Conservation (phyloP, 2,113 vertebrate genomes). For the Catagonus wagneri region DNA sequence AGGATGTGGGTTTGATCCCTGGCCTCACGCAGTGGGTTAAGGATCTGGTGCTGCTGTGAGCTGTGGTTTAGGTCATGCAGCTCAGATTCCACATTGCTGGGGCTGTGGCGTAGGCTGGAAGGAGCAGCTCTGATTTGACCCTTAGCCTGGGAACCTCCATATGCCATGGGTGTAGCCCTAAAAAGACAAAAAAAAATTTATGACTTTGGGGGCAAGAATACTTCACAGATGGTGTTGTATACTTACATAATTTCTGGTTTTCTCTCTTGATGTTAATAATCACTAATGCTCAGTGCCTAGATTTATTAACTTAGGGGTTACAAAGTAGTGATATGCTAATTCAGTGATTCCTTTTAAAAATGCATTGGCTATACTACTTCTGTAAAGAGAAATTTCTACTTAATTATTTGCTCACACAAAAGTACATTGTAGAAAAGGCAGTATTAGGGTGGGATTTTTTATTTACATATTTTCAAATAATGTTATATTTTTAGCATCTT, state of each 20-base stretch:
- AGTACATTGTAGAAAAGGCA: neutral
- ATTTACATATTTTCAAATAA: conserved; percentile 13
- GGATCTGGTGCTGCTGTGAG: too few relatives aligned
- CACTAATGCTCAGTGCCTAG: neutral
- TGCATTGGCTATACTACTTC: neutral
- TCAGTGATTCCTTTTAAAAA: conserved; percentile 13
- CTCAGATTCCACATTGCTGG: too few relatives aligned
- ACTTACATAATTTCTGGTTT: neutral
- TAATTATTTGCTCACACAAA: neutral
- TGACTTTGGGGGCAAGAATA: neutral
- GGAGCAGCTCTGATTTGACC: too few relatives aligned
- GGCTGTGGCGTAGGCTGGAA: too few relatives aligned
- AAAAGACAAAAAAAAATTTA: too few relatives aligned
- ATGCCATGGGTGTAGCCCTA: too few relatives aligned
- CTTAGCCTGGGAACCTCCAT: too few relatives aligned
- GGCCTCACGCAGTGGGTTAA: too few relatives aligned
- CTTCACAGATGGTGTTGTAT: neutral
- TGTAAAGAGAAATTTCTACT: neutral
- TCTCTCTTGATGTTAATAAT: neutral
- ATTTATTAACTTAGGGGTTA: neutral
- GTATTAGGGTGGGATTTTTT: neutral
- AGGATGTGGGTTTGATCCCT: too few relatives aligned
- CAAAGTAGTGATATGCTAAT: neutral
- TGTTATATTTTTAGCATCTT: neutral
- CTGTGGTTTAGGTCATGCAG: too few relatives aligned